Conservation (phyloP, 2,888 invertebrate genomes). For the Belgica antarctica region DNA sequence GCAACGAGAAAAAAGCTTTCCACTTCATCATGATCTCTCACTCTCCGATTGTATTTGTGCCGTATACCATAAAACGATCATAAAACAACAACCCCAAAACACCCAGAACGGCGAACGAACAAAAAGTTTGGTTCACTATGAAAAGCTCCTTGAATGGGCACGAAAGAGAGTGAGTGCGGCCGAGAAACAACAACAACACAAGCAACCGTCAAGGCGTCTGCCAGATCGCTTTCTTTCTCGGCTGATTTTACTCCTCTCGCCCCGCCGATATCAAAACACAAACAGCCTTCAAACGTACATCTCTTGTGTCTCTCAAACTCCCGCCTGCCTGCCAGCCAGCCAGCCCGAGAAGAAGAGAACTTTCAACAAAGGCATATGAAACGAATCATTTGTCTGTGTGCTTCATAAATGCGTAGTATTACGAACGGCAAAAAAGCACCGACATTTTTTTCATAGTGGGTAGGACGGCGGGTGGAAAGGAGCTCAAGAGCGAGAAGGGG, state of each 20-base stretch:
- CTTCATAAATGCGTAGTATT: conserved; percentile 22
- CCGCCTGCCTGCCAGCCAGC: neutral
- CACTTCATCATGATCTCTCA: conserved; percentile 7
- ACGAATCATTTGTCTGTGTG: conserved; percentile 31
- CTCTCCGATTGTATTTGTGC: conserved; percentile 20
- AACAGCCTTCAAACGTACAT: too few relatives aligned
- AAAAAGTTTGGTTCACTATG: neutral
- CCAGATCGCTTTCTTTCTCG: conserved; percentile 20
- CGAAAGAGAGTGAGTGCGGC: neutral
- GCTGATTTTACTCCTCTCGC: neutral
- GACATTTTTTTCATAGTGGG: neutral
- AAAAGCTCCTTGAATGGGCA: neutral
- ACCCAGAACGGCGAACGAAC: neutral
- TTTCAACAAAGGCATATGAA: conserved; percentile 15
- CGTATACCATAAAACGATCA: conserved; percentile 28
- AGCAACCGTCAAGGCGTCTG: conserved; percentile 32
- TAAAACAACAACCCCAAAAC: conserved; percentile 23
- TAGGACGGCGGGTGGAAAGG: neutral
- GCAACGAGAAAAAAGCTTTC: conserved; percentile 1
- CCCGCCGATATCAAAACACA: neutral
- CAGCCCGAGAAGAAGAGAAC: neutral
- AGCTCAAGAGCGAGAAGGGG: neutral
- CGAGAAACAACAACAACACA: conserved; percentile 17
- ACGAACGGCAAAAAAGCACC: conserved; percentile 21
- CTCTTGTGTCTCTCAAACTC: neutral